Conservation (phyloP, 2,797 vertebrate genomes). For the Steatocranus sp. region DNA sequence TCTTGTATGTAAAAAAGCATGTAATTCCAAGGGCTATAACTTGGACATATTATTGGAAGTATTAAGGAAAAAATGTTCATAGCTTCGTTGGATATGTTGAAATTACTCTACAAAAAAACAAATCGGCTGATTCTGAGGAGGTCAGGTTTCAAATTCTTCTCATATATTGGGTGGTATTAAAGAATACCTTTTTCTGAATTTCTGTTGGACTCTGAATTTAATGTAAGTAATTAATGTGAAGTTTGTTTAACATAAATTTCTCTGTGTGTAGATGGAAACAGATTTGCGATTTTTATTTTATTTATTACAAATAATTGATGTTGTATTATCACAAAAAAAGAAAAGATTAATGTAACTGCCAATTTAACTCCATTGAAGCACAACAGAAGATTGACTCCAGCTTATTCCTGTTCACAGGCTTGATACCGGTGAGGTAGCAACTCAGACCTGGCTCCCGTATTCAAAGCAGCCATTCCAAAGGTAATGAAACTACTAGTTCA, state of each 20-base stretch:
- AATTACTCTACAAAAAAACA: not conserved
- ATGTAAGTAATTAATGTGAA: not conserved
- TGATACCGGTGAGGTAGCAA: not conserved
- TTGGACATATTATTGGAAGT: not conserved
- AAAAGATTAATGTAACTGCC: not conserved
- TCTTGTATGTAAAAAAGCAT: not conserved
- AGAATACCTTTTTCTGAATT: not conserved
- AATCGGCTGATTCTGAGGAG: not conserved
- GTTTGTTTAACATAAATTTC: not conserved
- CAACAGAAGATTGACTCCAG: not conserved
- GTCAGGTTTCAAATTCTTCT: not conserved
- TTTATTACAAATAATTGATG: not conserved
- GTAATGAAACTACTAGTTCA: not conserved
- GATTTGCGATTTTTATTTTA: fast-evolving
- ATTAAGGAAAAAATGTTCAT: not conserved
- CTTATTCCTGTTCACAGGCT: not conserved
- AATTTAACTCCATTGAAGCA: not conserved
- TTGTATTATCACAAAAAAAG: not conserved
- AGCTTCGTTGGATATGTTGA: not conserved
- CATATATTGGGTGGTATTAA: not conserved
- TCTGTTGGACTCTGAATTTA: not conserved
- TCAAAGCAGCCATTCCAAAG: not conserved
- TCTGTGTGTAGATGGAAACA: not conserved
- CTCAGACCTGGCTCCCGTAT: fast-evolving
- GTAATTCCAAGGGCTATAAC: not conserved